Percentiles rank a stretch among this genome's conserved stretches.
Conservation (phyloP, 2,888 invertebrate genomes). For the Andrena marginata region DNA sequence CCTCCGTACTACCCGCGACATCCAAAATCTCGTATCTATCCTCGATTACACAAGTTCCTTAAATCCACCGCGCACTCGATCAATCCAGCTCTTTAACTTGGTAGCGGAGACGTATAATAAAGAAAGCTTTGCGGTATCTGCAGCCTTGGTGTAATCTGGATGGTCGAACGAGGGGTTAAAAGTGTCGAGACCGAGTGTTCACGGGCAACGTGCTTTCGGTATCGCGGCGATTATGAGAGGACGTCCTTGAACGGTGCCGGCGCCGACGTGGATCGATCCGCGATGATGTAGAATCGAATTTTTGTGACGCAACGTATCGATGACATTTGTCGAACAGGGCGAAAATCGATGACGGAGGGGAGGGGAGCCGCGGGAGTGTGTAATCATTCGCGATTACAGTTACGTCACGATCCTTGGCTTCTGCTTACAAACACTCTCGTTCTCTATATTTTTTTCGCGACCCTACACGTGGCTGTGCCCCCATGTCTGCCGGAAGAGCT, state of each 20-base stretch:
- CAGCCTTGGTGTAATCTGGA: too few species aligned
- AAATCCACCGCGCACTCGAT: too few species aligned
- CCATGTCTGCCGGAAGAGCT: neutral
- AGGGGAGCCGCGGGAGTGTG: too few species aligned
- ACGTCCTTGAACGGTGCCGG: neutral
- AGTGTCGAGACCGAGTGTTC: neutral
- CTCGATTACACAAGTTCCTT: too few species aligned
- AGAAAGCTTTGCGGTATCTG: too few species aligned
- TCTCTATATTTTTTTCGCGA: neutral
- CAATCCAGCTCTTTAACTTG: too few species aligned
- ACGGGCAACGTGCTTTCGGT: slow-evolving; percentile 1
- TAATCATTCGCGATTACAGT: slow-evolving; percentile 4
- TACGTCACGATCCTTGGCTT: slow-evolving; percentile 1
- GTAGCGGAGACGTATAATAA: too few species aligned
- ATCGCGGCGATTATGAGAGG: slow-evolving; percentile 5
- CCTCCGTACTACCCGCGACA: too few species aligned
- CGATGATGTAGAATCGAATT: neutral
- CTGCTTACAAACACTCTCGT: neutral
- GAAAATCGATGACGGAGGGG: neutral
- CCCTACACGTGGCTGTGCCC: neutral
- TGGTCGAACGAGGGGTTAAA: neutral
- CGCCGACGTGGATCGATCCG: neutral
- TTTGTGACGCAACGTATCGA: slow-evolving; percentile 10
- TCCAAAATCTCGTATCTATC: too few species aligned
- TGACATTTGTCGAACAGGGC: neutral